A percentile compares a stretch with the other conserved stretches of the same genome.
Conservation (phyloP, 1,140 invertebrate species). For the Orius insidiosus region DNA sequence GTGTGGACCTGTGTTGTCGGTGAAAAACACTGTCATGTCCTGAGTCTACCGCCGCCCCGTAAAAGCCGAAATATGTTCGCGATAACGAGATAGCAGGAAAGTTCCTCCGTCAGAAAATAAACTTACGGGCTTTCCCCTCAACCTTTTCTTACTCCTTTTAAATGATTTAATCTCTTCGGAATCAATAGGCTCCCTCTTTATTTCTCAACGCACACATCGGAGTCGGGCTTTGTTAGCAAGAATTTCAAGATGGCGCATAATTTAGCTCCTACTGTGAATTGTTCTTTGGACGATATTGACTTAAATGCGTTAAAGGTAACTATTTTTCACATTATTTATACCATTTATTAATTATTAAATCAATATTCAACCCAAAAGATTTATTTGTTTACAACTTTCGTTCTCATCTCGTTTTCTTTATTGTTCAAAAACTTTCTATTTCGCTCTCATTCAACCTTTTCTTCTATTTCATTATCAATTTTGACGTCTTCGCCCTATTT, state of each 20-base stretch:
- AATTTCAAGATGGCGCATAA: conserved; percentile 57
- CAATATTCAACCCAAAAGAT: neutral
- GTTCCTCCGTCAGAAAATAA: neutral
- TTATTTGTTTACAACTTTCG: neutral
- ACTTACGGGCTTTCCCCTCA: neutral
- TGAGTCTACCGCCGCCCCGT: neutral
- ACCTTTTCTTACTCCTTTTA: neutral
- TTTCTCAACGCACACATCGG: conserved; percentile 1
- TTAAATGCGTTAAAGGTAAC: conserved; percentile 86
- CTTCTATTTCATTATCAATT: too few relatives aligned
- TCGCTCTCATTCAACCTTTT: too few relatives aligned
- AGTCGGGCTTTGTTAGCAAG: conserved; percentile 6
- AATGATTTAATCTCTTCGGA: neutral
- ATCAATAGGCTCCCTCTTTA: conserved; percentile 6
- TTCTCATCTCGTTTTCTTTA: neutral
- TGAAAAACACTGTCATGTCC: conserved; percentile 10
- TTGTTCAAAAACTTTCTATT: too few relatives aligned
- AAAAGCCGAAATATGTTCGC: conserved; percentile 8
- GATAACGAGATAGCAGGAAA: conserved; percentile 15
- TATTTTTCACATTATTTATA: conserved; percentile 32
- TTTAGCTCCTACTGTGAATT: conserved; percentile 83
- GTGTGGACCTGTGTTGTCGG: conserved; percentile 11
- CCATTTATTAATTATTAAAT: neutral
- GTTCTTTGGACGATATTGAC: conserved; percentile 95
- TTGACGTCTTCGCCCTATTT: too few relatives aligned